Base-by-base conservation (phyloP, 1,140 invertebrate species). In the Gryllus bimaculatus region DNA sequence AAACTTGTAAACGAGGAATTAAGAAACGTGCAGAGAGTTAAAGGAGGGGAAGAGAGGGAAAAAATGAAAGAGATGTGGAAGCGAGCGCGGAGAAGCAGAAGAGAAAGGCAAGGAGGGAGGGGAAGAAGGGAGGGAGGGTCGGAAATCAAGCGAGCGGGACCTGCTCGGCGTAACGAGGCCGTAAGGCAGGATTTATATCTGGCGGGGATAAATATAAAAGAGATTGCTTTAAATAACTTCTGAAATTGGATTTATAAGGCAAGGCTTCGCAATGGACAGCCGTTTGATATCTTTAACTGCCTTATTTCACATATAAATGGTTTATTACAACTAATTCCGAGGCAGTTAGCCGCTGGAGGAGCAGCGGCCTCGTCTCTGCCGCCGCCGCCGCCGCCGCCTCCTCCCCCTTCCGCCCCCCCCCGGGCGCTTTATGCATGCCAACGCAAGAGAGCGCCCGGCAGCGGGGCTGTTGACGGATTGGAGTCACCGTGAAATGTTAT, bases 191-290 rank as follows among this genome's bases (percentile, higher is more conserved):
- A 10, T 66, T 13, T 66, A 66, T 66, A 66, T 13, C 54, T 66
- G 54, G 54, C 54, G 54, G 54, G 54, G 18, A 66, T 66, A 66
- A 66, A 66, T 66, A 66, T 66, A 66, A 66, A 66, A 66, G 54
- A 66, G 54, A 66, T 66, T 66, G 54, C 54, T 66, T 66, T 66
- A 66, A 66, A 18, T 66, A 66, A 66, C 54, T 66, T 66, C 54
- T 66, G 54, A 66, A 66, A 66, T 66, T 66, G 54, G 54, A 66
- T 66, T 66, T 66, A 66, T 66, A 66, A 66, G 54, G 18, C 54
- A 66, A 10, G 54, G 10, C 54, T 66, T 3, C 54, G 54, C 18
- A 13, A 18, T 66, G 54, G 54, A 66, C 54, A 13, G 54, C 54
- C 54, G 54, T 66, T 66, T 66, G 54, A 66, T 66, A 66, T 66